A percentile compares a stretch with the other conserved stretches of the same genome.
Conservation (phyloP, 2,113 vertebrate genomes). For the Lophura nycthemera region DNA sequence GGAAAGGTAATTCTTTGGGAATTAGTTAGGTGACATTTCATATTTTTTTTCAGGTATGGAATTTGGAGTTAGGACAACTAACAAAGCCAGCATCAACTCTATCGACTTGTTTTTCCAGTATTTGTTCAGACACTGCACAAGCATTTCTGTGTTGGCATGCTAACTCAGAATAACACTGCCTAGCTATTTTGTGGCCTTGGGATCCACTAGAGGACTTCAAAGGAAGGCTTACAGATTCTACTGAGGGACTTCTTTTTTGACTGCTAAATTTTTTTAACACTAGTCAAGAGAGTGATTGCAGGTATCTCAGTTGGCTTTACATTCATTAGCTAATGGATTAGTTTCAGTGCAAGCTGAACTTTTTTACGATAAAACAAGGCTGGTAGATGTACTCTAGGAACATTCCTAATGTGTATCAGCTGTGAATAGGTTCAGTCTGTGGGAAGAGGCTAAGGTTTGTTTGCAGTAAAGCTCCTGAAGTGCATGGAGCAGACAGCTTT, state of each 20-base stretch:
- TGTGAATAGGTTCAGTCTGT: background rate
- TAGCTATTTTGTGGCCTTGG: background rate
- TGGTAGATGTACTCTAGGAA: background rate
- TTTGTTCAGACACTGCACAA: constrained; percentile 1
- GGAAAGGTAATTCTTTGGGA: background rate
- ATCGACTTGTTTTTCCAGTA: background rate
- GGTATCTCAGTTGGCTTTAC: constrained; percentile 20
- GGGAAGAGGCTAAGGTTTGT: background rate
- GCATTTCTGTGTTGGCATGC: constrained; percentile 18
- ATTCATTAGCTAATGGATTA: constrained; percentile 38
- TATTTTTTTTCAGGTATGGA: background rate
- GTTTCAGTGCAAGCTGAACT: background rate
- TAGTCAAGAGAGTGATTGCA: constrained; percentile 16
- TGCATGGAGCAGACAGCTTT: background rate
- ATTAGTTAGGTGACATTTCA: background rate
- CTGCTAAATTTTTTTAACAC: background rate
- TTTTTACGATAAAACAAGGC: background rate
- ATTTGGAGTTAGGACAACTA: background rate
- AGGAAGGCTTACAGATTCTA: constrained; percentile 5
- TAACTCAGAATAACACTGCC: constrained; percentile 30
- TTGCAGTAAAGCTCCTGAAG: background rate
- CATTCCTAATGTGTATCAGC: background rate
- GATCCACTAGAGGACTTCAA: background rate
- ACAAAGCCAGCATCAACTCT: background rate
- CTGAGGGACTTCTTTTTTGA: background rate